phyloP scores from a whole-genome alignment of 2,113 vertebrate genomes.

The Macaca nemestrina region DNA sequence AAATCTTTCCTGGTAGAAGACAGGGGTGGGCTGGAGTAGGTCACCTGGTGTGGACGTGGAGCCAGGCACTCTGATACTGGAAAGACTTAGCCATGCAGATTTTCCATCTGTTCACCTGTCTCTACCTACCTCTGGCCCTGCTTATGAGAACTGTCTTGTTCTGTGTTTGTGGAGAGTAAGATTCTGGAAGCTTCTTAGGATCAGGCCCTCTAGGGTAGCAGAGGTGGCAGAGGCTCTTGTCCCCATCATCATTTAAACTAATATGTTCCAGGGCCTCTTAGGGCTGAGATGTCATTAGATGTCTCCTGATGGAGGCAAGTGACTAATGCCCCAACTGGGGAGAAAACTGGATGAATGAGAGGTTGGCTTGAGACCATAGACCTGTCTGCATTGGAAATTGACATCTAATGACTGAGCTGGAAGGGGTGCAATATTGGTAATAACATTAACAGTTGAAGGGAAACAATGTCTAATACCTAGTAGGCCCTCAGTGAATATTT shows the following conservation, averaged over 20 bases:
- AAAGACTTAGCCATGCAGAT: not conserved
- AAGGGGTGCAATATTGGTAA: not conserved
- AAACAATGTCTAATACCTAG: not conserved
- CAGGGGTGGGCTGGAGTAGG: not conserved
- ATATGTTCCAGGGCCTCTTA: not conserved
- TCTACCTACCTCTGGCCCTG: not conserved
- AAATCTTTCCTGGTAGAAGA: not conserved
- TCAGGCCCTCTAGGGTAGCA: not conserved
- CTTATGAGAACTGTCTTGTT: not conserved
- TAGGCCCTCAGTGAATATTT: constrained; percentile 16
- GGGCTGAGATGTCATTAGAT: not conserved
- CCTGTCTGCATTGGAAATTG: not conserved
- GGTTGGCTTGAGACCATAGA: not conserved
- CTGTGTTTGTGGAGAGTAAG: not conserved
- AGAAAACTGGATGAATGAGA: not conserved
- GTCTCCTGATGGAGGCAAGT: not conserved
- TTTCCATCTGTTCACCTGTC: not conserved
- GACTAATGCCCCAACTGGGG: not conserved
- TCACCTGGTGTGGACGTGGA: not conserved
- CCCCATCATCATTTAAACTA: not conserved
- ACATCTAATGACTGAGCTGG: not conserved
- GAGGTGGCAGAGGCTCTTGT: not conserved
- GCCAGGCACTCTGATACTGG: not conserved
- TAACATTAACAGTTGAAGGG: not conserved
- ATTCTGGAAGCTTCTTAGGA: constrained; percentile 12